Percentiles rank a stretch among this genome's conserved stretches.
phyloP scores from a whole-genome alignment of 2,888 invertebrate genomes.

The Eupithecia insigniata region DNA sequence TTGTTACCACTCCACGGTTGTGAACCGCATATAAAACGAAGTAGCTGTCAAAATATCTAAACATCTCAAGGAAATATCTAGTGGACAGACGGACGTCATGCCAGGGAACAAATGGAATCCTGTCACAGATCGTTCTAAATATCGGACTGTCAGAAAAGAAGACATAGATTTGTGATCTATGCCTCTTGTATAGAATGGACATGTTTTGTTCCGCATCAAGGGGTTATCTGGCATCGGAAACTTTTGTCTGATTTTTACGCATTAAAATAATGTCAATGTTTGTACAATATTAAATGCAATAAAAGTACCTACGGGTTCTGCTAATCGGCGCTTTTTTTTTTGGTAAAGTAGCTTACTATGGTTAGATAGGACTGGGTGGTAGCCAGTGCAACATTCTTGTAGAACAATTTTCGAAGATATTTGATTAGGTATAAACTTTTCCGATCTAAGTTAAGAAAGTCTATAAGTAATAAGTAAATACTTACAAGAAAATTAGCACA shows the following conservation, averaged over 20 bases:
- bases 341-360: background rate
- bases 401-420: too few species aligned
- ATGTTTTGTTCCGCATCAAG: background rate
- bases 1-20: constrained; percentile 49
- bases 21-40: constrained; percentile 47
- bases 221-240: background rate
- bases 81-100: constrained; percentile 39
- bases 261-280: background rate
- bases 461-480: background rate
- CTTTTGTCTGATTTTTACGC: background rate
- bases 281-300: background rate
- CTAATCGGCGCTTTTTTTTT: background rate
- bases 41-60: constrained; percentile 52
- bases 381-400: too few species aligned
- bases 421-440: too few species aligned
- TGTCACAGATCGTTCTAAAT: constrained; percentile 64
- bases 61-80: constrained; percentile 57
- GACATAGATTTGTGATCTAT: constrained; percentile 29
- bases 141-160: constrained; percentile 43
- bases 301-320: too few species aligned
- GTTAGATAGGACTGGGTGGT: too few species aligned
- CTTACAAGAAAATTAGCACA: background rate
- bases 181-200: constrained; percentile 18
- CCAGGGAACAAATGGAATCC: constrained; percentile 64
- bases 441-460: background rate